Percentiles rank a stretch among this genome's conserved stretches.
Conservation (phyloP, 2,113 vertebrate species). For the Xiphophorus maculatus region DNA sequence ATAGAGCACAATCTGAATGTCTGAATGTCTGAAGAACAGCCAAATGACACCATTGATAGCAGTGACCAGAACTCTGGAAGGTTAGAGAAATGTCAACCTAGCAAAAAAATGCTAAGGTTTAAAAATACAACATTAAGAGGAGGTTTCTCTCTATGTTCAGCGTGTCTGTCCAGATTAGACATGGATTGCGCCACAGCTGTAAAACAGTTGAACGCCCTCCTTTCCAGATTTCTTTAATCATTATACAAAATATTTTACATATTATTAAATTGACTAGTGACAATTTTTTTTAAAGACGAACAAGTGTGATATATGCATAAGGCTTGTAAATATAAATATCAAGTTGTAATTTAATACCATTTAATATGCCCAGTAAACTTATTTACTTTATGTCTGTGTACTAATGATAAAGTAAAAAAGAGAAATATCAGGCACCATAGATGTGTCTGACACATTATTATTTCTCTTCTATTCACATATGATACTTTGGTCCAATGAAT, state of each 20-base stretch:
- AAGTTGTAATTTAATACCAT: too few relatives aligned
- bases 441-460: neutral
- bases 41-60: neutral
- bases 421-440: too few relatives aligned
- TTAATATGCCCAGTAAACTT: too few relatives aligned
- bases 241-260: neutral
- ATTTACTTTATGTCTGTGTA: too few relatives aligned
- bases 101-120: neutral
- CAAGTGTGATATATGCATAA: too few relatives aligned
- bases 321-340: too few relatives aligned
- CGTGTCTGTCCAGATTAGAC: neutral
- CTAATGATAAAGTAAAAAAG: too few relatives aligned
- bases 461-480: slow-evolving; percentile 4
- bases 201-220: too few relatives aligned
- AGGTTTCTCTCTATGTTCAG: neutral
- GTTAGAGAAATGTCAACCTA: neutral
- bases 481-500: neutral
- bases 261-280: too few relatives aligned
- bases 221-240: neutral
- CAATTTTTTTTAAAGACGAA: too few relatives aligned
- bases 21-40: neutral
- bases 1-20: neutral
- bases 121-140: neutral
- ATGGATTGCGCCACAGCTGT: neutral
- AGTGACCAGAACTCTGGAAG: neutral